Base-by-base conservation (phyloP, 2,797 vertebrate species). In the Emys orbicularis region DNA sequence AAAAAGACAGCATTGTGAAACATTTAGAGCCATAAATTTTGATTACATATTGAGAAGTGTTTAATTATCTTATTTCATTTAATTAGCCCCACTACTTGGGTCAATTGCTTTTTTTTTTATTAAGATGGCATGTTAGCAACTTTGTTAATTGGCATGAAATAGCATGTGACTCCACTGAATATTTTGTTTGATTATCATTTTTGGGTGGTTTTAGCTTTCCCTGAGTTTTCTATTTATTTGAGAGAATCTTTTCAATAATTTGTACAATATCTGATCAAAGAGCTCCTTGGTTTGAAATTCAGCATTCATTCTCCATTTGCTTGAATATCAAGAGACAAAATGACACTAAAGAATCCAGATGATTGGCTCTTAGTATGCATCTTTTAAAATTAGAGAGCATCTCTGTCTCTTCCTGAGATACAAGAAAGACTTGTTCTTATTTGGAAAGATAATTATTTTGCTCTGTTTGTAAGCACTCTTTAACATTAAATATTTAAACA, bases 21-120 rank as follows among this genome's bases (percentile, higher is more conserved):
- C 97, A 98, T 88, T 98, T 98, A 91, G 96, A 98, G 94, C 94
- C 95, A 29, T 97, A 92, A 88, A 23, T 98, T 97, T 98, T 98
- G 94, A 97, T 97, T 98, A 97, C 92, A 97, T 97, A 96, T 97
- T 97, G 90, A 98, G 95, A 98, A 97, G 96, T 91, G 95, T 97
- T 98, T 98, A 97, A 98, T 98, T 98, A 97, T 95, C 93, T 98
- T 97, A 95, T 94, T 97, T 97, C 97, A 93, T 97, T 97, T 98
- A 98, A 98, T 98, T 98, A 98, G 91, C 96, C 90, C 83, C 85
- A 96, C 96, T 97, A 83, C 89, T 96, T 97, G 97, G 97, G 97
- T 98, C 96, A 98, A 93, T 98, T 98, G 93, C 80, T 97, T 98
- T 97, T 97, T 97, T 97, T 97, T 97, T 97, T 97, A 98, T 98